Evolutionary conservation across 2,888 invertebrate species (phyloP), one percentile per base, ranked within the genome.

Genomic region (Dascillus cervinus): DNA sequence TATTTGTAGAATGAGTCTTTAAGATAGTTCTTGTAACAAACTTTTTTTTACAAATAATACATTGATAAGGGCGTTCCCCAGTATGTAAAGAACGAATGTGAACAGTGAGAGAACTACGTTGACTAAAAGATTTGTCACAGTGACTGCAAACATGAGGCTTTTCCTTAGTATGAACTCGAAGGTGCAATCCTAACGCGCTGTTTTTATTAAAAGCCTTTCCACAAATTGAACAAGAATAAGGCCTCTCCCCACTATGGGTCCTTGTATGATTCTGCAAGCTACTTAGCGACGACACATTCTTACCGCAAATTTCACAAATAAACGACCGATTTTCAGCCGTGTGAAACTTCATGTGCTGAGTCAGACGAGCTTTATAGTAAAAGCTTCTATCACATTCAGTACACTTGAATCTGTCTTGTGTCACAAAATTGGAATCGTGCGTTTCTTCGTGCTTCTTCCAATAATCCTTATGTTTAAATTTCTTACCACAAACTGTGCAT

Each of bases 51-150:
- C 30, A 30, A 3, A 30, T 22, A 6, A 13, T 13, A 14, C 30
- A 30, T 34, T 69, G 67, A 59, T 71, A 67, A 30, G 72, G 30
- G 6, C 23, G 22, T 9, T 30, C 30, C 3, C 23, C 32, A 14
- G 29, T 46, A 37, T 13, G 29, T 23, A 14, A 23, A 2, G 22
- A 22, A 5, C 22, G 22, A 10, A 22, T n/a, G 13, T 42, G 46
- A n/a, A 17, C 26, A 3, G 25, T 29, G 6, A 39, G 20, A 11
- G 30, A 25, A n/a, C 22, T 11, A 26, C 17, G 37, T 3, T 37
- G 39, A 4, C 28, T 6, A 22, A 47, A 49, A 12, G 26, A 35
- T 28, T 43, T 39, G 1, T 32, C 21, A 28, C 49, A 50, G n/a
- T 10, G 11, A n/a, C 6, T 14, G 14, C 39, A 39, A 25, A 17